A percentile compares a stretch with the other conserved stretches of the same genome.
phyloP scores from a whole-genome alignment of 2,888 invertebrate genomes.

The Erebia aethiops region DNA sequence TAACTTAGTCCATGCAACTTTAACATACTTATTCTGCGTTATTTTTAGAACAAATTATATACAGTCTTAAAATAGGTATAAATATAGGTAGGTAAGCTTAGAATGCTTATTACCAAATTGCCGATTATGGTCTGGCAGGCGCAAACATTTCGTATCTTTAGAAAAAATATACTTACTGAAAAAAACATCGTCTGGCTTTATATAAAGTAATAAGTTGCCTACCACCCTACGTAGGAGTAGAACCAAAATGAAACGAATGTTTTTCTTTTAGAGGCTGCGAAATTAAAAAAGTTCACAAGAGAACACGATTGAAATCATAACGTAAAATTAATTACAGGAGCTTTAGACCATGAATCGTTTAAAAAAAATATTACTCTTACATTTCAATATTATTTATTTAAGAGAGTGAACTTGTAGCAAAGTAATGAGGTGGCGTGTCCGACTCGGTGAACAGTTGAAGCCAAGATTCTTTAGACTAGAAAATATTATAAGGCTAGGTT shows the following conservation, averaged over 20 bases:
- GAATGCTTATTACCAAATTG: too few species aligned
- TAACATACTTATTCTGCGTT: too few species aligned
- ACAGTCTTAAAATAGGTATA: too few species aligned
- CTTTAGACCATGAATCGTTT: slow-evolving; percentile 45
- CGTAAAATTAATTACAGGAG: slow-evolving; percentile 27
- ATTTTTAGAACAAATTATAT: too few species aligned
- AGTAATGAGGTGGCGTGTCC: slow-evolving; percentile 69
- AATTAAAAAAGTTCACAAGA: slow-evolving; percentile 24
- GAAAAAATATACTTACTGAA: background rate
- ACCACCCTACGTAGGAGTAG: background rate
- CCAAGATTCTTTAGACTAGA: slow-evolving; percentile 47
- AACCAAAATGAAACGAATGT: slow-evolving; percentile 13
- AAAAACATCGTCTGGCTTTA: slow-evolving; percentile 29
- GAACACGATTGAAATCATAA: slow-evolving; percentile 21
- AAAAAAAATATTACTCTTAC: slow-evolving; percentile 69
- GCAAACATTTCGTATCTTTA: background rate
- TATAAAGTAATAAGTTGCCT: slow-evolving; percentile 52
- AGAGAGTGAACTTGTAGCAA: slow-evolving; percentile 59
- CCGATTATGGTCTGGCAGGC: background rate
- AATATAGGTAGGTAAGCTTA: too few species aligned
- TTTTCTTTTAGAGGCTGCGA: slow-evolving; percentile 34
- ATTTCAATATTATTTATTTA: slow-evolving; percentile 74
- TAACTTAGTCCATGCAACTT: too few species aligned
- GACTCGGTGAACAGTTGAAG: slow-evolving; percentile 31
- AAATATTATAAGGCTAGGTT: slow-evolving; percentile 14